Conservation (phyloP, 2,888 invertebrate genomes). For the Coenonympha glycerion region DNA sequence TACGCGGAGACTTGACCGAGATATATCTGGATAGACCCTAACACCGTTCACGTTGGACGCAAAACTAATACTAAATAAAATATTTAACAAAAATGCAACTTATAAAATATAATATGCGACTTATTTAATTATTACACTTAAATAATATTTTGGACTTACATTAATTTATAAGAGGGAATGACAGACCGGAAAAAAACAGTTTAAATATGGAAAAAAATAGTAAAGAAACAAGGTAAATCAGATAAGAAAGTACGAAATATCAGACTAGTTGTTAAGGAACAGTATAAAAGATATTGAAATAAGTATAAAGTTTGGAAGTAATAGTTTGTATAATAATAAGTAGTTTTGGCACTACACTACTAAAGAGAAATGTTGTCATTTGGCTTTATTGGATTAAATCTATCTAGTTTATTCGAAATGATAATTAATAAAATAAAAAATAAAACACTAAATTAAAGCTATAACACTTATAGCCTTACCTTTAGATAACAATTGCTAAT, state of each 20-base stretch:
- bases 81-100: conserved; percentile 21
- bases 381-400: conserved; percentile 7
- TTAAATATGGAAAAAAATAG: not conserved
- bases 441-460: too few relatives aligned
- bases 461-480: too few relatives aligned
- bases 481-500: too few relatives aligned
- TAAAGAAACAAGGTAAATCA: not conserved
- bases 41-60: too few relatives aligned
- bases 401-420: too few relatives aligned
- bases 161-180: too few relatives aligned
- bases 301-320: not conserved
- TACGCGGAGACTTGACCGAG: too few relatives aligned
- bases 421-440: too few relatives aligned
- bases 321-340: conserved; percentile 10
- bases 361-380: conserved; percentile 12
- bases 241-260: not conserved
- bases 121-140: not conserved
- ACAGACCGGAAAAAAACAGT: too few relatives aligned
- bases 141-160: not conserved
- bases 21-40: too few relatives aligned
- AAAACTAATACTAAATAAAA: too few relatives aligned
- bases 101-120: not conserved
- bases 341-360: conserved; percentile 50
- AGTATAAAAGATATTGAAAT: not conserved
- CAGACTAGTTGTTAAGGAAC: not conserved